A percentile compares a stretch with the other conserved stretches of the same genome.
Evolutionary conservation across 1,140 invertebrate genomes (phyloP).

Genomic region (Pogonomyrmex californicus): DNA sequence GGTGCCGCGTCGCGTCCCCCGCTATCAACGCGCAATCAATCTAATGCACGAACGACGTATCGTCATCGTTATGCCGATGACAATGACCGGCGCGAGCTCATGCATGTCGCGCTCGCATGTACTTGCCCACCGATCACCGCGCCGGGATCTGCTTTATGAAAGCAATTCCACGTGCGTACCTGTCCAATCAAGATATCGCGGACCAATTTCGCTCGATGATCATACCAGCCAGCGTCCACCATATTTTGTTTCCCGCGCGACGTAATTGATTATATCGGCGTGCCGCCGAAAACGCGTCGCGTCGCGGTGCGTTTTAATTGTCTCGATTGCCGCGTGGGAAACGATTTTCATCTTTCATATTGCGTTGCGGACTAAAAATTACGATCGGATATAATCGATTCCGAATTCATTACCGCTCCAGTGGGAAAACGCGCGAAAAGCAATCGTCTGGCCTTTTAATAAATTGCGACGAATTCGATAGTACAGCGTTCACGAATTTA

Average conservation of each 20-base stretch:
- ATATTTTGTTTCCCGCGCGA: constrained; percentile 36
- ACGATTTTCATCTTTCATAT: constrained; percentile 53
- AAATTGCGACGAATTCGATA: constrained; percentile 2
- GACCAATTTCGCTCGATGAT: constrained; percentile 29
- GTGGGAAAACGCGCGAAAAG: not conserved
- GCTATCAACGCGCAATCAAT: constrained; percentile 64
- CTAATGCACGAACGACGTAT: constrained; percentile 63
- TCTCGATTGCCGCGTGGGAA: constrained; percentile 16
- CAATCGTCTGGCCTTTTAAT: constrained; percentile 1
- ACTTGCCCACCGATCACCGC: constrained; percentile 22
- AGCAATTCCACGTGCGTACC: constrained; percentile 47
- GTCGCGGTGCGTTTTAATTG: constrained; percentile 23
- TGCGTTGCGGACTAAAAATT: constrained; percentile 19
- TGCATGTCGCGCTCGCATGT: constrained; percentile 42
- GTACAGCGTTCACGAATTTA: constrained; percentile 8
- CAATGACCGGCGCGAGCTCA: constrained; percentile 38
- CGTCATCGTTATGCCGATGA: constrained; percentile 46
- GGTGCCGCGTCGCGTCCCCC: not conserved
- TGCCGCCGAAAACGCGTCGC: constrained; percentile 35
- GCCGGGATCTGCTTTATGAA: constrained; percentile 59
- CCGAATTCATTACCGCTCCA: constrained; percentile 32
- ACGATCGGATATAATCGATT: not conserved
- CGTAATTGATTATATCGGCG: constrained; percentile 70
- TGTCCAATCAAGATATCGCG: constrained; percentile 53
- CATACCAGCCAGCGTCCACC: constrained; percentile 7